Evolutionary conservation across 1,140 invertebrate genomes (phyloP).

Genomic region (Cydia amplana): DNA sequence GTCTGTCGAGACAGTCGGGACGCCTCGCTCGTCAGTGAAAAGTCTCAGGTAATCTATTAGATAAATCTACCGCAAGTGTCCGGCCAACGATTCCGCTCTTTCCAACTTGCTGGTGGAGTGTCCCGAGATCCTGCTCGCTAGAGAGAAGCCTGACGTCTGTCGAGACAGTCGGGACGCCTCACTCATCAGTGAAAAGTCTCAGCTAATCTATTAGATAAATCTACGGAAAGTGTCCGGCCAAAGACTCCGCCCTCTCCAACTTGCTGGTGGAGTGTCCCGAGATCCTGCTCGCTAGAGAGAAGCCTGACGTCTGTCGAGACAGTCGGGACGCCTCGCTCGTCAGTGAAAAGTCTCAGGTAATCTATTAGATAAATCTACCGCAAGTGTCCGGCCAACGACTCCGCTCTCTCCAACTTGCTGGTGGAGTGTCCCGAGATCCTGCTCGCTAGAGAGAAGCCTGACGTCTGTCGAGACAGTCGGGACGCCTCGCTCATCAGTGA

Average conservation of each 20-base stretch:
- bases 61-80: constrained; percentile 70
- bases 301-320: constrained; percentile 47
- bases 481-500: constrained; percentile 49
- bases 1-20: too few species aligned
- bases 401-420: constrained; percentile 82
- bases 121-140: constrained; percentile 85
- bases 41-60: too few species aligned
- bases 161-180: constrained; percentile 50
- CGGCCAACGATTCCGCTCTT: constrained; percentile 45
- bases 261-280: constrained; percentile 91
- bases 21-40: too few species aligned
- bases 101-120: constrained; percentile 85
- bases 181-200: constrained; percentile 35
- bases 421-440: constrained; percentile 92
- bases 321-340: constrained; percentile 54
- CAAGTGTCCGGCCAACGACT: constrained; percentile 83
- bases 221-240: constrained; percentile 84
- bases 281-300: constrained; percentile 82
- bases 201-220: not conserved
- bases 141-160: constrained; percentile 66
- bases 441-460: constrained; percentile 76
- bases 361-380: constrained; percentile 51
- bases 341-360: not conserved
- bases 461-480: constrained; percentile 48
- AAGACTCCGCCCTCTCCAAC: constrained; percentile 80